A percentile compares a stretch with the other conserved stretches of the same genome.
Conservation (phyloP, 2,888 invertebrate genomes). For the Erynnis tages region DNA sequence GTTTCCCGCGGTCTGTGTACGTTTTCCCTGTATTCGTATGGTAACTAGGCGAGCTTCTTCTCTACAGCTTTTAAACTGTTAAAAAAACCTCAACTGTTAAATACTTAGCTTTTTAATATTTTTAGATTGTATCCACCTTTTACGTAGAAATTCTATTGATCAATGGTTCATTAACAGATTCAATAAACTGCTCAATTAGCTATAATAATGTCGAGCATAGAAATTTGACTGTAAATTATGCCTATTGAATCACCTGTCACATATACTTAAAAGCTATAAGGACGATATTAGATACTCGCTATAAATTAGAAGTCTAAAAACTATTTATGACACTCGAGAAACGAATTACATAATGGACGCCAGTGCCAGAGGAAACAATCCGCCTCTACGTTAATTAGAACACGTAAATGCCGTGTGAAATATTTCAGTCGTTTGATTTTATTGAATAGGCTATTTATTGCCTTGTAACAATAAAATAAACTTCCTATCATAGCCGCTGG, state of each 20-base stretch:
- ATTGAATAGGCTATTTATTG: background rate
- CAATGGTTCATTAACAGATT: too few relatives aligned
- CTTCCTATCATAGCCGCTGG: background rate
- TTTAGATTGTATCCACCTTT: too few relatives aligned
- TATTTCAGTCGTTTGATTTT: constrained; percentile 12
- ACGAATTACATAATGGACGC: background rate
- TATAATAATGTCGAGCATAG: too few relatives aligned
- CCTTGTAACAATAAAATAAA: background rate
- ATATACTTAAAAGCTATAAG: too few relatives aligned
- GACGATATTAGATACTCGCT: too few relatives aligned
- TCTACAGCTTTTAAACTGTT: too few relatives aligned
- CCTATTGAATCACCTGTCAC: too few relatives aligned
- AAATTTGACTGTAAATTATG: too few relatives aligned
- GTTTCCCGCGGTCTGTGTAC: constrained; percentile 42
- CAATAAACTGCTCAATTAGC: too few relatives aligned
- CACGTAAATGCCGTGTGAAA: constrained; percentile 18
- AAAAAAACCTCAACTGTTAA: too few relatives aligned
- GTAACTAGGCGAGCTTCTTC: constrained; percentile 43
- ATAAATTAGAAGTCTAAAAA: background rate
- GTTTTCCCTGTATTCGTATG: constrained; percentile 38
- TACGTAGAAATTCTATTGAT: too few relatives aligned
- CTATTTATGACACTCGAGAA: background rate
- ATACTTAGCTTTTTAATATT: too few relatives aligned
- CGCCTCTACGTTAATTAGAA: constrained; percentile 22
- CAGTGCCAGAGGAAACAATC: constrained; percentile 4